These are phyloP conservation scores for Nerophis ophidion DNA, from an alignment of 2,113 vertebrate species.

Conservation along the genomic window DNA sequence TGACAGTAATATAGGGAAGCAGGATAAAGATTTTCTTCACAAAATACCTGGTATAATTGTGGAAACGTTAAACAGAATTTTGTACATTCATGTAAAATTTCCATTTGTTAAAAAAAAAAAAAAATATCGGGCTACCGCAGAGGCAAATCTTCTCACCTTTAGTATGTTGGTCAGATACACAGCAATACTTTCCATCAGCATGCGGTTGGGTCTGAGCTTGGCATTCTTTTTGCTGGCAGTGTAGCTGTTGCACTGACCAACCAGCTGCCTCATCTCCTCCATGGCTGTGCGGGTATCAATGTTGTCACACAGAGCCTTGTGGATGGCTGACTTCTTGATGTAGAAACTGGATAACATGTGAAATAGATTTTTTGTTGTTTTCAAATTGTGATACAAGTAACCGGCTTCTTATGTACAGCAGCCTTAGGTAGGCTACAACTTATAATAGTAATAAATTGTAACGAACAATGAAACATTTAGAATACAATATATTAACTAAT, in stretches of 20 bases:
- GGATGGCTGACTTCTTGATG: slow-evolving; percentile 77
- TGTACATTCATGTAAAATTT: no score
- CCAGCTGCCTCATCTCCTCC: slow-evolving; percentile 88
- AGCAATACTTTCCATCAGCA: slow-evolving; percentile 77
- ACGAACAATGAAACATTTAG: not conserved
- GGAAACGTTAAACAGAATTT: no score
- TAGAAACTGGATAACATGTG: slow-evolving; percentile 73
- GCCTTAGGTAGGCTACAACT: no score
- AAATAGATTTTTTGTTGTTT: not conserved
- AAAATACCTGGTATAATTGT: no score
- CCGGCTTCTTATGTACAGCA: not conserved
- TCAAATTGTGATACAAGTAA: no score
- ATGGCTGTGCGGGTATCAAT: slow-evolving; percentile 85
- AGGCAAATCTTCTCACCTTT: slow-evolving; percentile 69
- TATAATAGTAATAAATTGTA: not conserved
- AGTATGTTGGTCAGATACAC: slow-evolving; percentile 86
- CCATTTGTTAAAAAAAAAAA: no score
- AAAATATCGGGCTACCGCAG: no score
- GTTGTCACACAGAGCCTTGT: slow-evolving; percentile 89
- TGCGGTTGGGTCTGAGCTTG: slow-evolving; percentile 78
- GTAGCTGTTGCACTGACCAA: slow-evolving; percentile 88
- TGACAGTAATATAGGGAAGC: no score
- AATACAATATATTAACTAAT: not conserved
- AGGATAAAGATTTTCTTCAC: no score
- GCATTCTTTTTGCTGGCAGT: slow-evolving; percentile 79